Percentiles rank a stretch among this genome's conserved stretches.
These are phyloP conservation scores for Tachypleus tridentatus DNA, from an alignment of 1,140 invertebrate genomes.

Conservation along the genomic window DNA sequence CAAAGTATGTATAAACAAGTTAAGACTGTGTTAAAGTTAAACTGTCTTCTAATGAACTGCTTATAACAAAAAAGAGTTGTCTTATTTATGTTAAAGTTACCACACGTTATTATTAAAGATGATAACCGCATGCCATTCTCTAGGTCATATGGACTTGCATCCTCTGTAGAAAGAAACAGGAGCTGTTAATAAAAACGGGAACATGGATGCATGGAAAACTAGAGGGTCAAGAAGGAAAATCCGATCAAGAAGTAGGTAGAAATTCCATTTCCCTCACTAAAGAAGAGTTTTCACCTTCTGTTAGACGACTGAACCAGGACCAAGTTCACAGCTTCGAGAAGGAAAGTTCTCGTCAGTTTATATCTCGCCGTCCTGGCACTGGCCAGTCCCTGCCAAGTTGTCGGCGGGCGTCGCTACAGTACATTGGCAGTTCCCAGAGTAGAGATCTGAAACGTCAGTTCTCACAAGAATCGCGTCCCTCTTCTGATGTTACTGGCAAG, in stretches of 20 bases:
- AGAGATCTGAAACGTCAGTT: slow-evolving; percentile 64
- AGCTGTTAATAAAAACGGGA: slow-evolving; percentile 92
- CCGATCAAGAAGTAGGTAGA: background rate
- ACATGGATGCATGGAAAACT: slow-evolving; percentile 61
- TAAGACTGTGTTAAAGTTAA: too few species aligned
- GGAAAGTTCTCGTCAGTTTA: slow-evolving; percentile 27
- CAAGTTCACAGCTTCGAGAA: slow-evolving; percentile 34
- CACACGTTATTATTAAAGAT: too few species aligned
- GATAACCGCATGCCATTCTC: slow-evolving; percentile 27
- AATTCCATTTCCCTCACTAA: too few species aligned
- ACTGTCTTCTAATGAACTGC: too few species aligned
- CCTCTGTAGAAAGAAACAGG: slow-evolving; percentile 96
- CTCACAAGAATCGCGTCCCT: slow-evolving; percentile 54
- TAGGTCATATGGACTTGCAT: slow-evolving; percentile 99
- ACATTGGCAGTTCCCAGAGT: slow-evolving; percentile 44
- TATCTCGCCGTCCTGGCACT: too few species aligned
- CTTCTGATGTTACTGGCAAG: background rate
- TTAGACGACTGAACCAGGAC: slow-evolving; percentile 57
- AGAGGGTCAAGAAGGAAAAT: background rate
- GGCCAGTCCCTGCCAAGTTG: slow-evolving; percentile 17
- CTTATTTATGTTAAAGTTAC: too few species aligned
- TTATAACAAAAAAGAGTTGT: too few species aligned
- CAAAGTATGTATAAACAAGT: too few species aligned
- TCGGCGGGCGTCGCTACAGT: slow-evolving; percentile 41
- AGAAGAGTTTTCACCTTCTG: slow-evolving; percentile 30